Evolutionary conservation across 2,113 vertebrate genomes (phyloP).

Genomic region (Beaufortia kweichowensis): DNA sequence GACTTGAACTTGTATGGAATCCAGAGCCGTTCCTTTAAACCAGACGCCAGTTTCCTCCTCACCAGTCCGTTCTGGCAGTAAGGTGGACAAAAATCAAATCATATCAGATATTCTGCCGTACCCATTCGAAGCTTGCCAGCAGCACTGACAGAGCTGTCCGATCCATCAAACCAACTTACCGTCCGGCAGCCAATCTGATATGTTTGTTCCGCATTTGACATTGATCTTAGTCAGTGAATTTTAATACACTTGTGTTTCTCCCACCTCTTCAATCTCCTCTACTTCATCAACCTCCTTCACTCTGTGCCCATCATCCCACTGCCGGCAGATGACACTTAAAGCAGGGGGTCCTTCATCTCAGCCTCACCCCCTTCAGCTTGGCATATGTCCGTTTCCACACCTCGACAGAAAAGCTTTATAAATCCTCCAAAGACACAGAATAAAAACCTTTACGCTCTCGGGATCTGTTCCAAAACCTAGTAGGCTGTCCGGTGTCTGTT

Average conservation of each 20-base stretch:
- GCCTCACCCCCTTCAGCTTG: slow-evolving; percentile 48
- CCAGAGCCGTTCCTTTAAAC: neutral
- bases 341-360: slow-evolving; percentile 55
- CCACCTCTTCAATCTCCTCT: neutral
- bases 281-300: slow-evolving; percentile 37
- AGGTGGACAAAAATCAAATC: neutral
- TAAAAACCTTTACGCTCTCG: slow-evolving; percentile 6
- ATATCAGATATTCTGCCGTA: slow-evolving; percentile 1
- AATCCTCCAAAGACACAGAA: neutral
- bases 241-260: neutral
- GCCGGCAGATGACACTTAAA: slow-evolving; percentile 65
- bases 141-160: neutral
- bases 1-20: neutral
- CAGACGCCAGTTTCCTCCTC: neutral
- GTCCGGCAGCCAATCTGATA: neutral
- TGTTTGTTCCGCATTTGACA: slow-evolving; percentile 5
- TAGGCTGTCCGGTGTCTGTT: neutral
- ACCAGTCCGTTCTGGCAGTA: neutral
- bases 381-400: slow-evolving; percentile 52
- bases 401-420: slow-evolving; percentile 17
- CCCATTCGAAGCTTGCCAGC: neutral
- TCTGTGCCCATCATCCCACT: slow-evolving; percentile 40
- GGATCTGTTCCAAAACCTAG: neutral
- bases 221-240: slow-evolving; percentile 12
- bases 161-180: slow-evolving; percentile 9